phyloP scores from a whole-genome alignment of 1,140 invertebrate genomes.

The Drosophila pachea region DNA sequence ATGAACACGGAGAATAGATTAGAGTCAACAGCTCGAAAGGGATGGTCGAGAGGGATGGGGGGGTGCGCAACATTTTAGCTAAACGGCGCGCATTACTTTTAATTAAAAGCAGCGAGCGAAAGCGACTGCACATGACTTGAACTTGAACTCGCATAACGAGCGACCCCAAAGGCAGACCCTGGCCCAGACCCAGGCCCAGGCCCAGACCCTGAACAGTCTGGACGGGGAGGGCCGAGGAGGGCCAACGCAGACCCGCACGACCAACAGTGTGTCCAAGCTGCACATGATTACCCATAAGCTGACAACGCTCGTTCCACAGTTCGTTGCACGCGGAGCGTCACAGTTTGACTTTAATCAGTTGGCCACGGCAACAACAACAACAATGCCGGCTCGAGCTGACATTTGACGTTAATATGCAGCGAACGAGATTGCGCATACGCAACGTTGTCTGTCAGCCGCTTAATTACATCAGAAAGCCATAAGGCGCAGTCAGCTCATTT shows the following conservation, averaged over 20 bases:
- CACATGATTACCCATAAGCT: constrained; percentile 76
- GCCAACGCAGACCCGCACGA: constrained; percentile 11
- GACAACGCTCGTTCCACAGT: constrained; percentile 66
- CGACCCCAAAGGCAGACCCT: constrained; percentile 5
- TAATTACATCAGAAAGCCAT: constrained; percentile 54
- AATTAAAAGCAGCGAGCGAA: constrained; percentile 72
- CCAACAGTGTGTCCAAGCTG: constrained; percentile 38
- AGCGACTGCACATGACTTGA: constrained; percentile 68
- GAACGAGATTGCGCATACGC: constrained; percentile 71
- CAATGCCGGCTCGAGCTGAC: constrained; percentile 38
- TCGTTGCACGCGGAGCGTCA: constrained; percentile 57
- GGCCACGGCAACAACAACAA: constrained; percentile 40
- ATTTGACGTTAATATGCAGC: constrained; percentile 71
- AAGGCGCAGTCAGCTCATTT: constrained; percentile 40
- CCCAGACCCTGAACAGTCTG: background rate
- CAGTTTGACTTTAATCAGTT: constrained; percentile 71
- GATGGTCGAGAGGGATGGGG: constrained; percentile 18
- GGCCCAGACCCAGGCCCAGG: background rate
- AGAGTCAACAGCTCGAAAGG: background rate
- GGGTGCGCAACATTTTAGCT: constrained; percentile 57
- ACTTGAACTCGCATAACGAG: constrained; percentile 64
- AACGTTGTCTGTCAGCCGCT: constrained; percentile 45
- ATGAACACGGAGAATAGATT: constrained; percentile 5
- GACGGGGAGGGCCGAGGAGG: constrained; percentile 4
- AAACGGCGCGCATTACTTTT: constrained; percentile 73